Evolutionary conservation across 2,888 invertebrate species (phyloP).

Genomic region (Anoncus sp.): DNA sequence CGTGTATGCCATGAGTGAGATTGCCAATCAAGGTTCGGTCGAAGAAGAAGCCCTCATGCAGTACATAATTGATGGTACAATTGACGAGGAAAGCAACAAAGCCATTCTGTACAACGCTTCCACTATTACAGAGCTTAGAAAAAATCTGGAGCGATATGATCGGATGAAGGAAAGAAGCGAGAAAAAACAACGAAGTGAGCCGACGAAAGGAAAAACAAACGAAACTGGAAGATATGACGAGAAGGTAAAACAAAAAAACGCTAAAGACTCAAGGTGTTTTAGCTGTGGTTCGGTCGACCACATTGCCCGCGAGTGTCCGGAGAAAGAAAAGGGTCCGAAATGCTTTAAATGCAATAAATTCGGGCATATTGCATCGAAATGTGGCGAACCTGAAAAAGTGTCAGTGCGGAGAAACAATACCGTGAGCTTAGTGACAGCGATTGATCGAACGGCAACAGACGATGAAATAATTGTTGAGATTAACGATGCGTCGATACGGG

Average conservation of each 20-base stretch:
- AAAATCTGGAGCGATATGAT: conserved; percentile 7
- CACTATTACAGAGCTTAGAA: conserved; percentile 3
- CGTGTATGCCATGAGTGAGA: conserved; percentile 23
- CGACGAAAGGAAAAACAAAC: neutral
- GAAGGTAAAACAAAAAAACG: neutral
- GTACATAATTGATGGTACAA: conserved; percentile 54
- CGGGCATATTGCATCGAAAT: conserved; percentile 53
- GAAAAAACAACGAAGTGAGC: neutral
- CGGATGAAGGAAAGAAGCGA: neutral
- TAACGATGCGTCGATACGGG: conserved; percentile 7
- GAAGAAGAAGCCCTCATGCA: conserved; percentile 49
- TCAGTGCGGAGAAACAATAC: neutral
- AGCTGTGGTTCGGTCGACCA: conserved; percentile 38
- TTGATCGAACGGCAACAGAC: conserved; percentile 16
- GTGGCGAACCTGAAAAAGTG: conserved; percentile 13
- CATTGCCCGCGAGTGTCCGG: conserved; percentile 42
- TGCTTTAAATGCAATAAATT: conserved; percentile 50
- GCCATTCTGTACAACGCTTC: conserved; percentile 1
- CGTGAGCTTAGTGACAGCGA: neutral
- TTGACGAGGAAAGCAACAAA: conserved; percentile 40
- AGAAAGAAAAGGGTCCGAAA: conserved; percentile 52
- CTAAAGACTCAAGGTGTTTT: conserved; percentile 36
- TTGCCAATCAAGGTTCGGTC: conserved; percentile 56
- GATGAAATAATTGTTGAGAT: conserved; percentile 30
- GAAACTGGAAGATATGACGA: neutral